These are phyloP conservation scores for Myotis planiceps DNA, from an alignment of 2,797 vertebrate genomes.

Conservation along the genomic window DNA sequence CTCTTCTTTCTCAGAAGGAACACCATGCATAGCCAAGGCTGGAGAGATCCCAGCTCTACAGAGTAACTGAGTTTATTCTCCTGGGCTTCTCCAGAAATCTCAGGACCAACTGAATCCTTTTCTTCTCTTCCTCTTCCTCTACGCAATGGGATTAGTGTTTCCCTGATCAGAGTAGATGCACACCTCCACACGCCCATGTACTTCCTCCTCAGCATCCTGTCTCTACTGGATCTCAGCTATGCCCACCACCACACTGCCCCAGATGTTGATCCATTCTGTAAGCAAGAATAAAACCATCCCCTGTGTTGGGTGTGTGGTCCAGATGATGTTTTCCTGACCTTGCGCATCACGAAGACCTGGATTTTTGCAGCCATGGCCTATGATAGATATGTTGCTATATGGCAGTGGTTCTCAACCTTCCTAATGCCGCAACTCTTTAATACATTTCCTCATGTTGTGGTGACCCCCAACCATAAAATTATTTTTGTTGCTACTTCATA, in stretches of 20 bases:
- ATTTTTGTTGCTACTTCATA: too few relatives aligned
- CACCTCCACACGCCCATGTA: conserved; percentile 75
- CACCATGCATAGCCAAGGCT: neutral
- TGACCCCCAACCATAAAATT: too few relatives aligned
- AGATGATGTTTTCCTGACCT: conserved; percentile 75
- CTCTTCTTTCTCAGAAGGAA: conserved; percentile 61
- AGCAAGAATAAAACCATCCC: conserved; percentile 68
- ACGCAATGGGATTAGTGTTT: conserved; percentile 68
- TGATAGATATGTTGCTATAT: conserved; percentile 77
- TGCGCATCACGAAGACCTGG: conserved; percentile 69
- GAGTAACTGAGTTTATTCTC: conserved; percentile 69
- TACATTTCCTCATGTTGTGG: too few relatives aligned
- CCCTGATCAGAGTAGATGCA: conserved; percentile 60
- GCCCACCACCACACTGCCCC: conserved; percentile 72
- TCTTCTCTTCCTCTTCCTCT: conserved; percentile 74
- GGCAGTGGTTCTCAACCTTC: neutral
- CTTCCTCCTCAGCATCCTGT: conserved; percentile 77
- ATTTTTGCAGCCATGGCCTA: conserved; percentile 79
- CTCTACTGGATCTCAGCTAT: conserved; percentile 72
- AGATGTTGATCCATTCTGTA: conserved; percentile 70
- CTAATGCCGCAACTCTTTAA: too few relatives aligned
- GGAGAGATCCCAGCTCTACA: conserved; percentile 47
- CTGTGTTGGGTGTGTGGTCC: conserved; percentile 69
- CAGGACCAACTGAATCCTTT: conserved; percentile 63
- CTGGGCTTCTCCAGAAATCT: conserved; percentile 70